A percentile compares a stretch with the other conserved stretches of the same genome.
Conservation (phyloP, 2,113 vertebrate genomes). For the Nothobranchius furzeri region DNA sequence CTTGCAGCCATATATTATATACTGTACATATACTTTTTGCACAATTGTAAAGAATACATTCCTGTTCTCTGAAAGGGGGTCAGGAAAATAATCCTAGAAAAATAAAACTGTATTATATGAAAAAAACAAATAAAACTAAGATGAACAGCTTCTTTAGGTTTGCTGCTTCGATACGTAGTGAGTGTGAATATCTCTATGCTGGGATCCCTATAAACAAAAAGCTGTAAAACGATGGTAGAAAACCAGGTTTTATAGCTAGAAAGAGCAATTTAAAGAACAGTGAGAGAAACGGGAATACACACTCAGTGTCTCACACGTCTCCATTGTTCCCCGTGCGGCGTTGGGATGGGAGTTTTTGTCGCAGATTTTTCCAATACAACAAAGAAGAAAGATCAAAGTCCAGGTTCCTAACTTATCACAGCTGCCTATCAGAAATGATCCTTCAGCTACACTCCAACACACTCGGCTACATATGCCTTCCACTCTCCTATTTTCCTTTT, state of each 20-base stretch:
- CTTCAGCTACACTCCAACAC: constrained; percentile 44
- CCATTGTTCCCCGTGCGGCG: constrained; percentile 1
- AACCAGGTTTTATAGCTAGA: constrained; percentile 40
- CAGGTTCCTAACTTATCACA: constrained; percentile 41
- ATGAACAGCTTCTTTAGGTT: constrained; percentile 28
- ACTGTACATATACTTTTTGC: constrained; percentile 15
- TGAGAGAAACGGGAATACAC: not conserved
- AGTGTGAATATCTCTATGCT: constrained; percentile 4
- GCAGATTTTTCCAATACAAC: constrained; percentile 25
- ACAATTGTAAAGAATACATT: constrained; percentile 24
- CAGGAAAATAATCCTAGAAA: constrained; percentile 8
- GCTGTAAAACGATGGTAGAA: constrained; percentile 41
- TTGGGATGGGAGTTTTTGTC: constrained; percentile 7
- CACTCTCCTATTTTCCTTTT: constrained; percentile 6
- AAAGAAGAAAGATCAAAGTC: constrained; percentile 55
- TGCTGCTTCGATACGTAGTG: constrained; percentile 7
- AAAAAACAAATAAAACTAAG: constrained; percentile 33
- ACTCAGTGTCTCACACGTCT: constrained; percentile 16
- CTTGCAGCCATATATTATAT: constrained; percentile 4
- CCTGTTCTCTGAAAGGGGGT: constrained; percentile 21
- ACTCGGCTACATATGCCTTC: constrained; percentile 14
- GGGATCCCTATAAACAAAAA: constrained; percentile 45
- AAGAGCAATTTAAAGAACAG: constrained; percentile 6
- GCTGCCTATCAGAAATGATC: constrained; percentile 53
- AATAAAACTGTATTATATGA: constrained; percentile 27